Conservation (phyloP, 2,797 vertebrate species). For the Sebastes vulpes region DNA sequence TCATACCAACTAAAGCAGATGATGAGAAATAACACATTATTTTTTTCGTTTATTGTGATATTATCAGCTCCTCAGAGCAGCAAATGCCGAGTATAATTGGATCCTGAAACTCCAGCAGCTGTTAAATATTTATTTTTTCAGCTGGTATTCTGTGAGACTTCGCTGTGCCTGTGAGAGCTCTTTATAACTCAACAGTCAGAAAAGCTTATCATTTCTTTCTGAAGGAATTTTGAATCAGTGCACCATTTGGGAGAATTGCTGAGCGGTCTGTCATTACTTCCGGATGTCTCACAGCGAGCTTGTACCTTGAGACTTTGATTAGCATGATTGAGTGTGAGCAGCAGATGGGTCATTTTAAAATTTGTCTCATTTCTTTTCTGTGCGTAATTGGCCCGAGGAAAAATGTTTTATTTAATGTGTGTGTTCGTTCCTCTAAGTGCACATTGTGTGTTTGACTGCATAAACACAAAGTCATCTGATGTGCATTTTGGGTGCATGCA, state of each 20-base stretch:
- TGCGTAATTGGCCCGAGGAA: neutral
- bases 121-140: conserved; percentile 5
- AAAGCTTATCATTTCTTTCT: neutral
- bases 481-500: neutral
- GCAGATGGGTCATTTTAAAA: conserved; percentile 10
- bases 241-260: neutral
- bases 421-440: neutral
- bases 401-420: neutral
- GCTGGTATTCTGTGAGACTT: neutral
- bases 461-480: neutral
- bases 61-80: conserved; percentile 43
- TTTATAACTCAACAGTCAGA: conserved; percentile 3
- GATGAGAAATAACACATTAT: conserved; percentile 17
- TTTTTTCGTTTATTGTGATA: conserved; percentile 16
- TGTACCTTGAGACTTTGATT: conserved; percentile 4
- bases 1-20: conserved; percentile 9
- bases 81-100: conserved; percentile 34
- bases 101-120: conserved; percentile 34
- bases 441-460: neutral
- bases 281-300: neutral
- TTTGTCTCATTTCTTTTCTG: neutral
- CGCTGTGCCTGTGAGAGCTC: neutral
- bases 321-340: neutral
- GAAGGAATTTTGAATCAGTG: neutral
- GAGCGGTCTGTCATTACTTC: neutral